Evolutionary conservation across 2,113 vertebrate species (phyloP).

Genomic region (Machaerirhynchus nigripectus): DNA sequence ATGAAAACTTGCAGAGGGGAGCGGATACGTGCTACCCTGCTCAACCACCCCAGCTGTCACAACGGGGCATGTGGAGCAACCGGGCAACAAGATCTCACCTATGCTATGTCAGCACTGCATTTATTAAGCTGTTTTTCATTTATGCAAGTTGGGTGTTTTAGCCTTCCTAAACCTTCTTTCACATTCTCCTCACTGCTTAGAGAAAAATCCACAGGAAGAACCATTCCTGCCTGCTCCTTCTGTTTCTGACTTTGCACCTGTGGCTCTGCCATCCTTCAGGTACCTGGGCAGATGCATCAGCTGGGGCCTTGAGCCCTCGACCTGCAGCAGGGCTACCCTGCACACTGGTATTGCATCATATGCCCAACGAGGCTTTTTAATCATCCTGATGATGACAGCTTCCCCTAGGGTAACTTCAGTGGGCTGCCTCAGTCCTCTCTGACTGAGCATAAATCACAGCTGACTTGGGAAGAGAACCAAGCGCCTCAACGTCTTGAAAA

Average conservation of each 20-base stretch:
- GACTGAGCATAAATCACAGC: neutral
- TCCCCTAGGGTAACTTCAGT: neutral
- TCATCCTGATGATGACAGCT: neutral
- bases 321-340: neutral
- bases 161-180: neutral
- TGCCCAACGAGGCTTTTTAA: neutral
- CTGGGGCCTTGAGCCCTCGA: accelerated
- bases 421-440: neutral
- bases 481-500: neutral
- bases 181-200: neutral
- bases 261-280: neutral
- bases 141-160: neutral
- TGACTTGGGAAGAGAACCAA: neutral
- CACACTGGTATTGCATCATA: accelerated
- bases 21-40: accelerated
- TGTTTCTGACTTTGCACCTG: neutral
- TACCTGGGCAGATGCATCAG: neutral
- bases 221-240: neutral
- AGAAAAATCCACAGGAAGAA: neutral
- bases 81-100: neutral
- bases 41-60: neutral
- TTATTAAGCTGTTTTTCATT: neutral
- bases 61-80: accelerated
- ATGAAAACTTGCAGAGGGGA: neutral
- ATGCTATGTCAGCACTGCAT: neutral